Base-by-base conservation (phyloP, 1,140 invertebrate genomes). In the Magallana gigas region DNA sequence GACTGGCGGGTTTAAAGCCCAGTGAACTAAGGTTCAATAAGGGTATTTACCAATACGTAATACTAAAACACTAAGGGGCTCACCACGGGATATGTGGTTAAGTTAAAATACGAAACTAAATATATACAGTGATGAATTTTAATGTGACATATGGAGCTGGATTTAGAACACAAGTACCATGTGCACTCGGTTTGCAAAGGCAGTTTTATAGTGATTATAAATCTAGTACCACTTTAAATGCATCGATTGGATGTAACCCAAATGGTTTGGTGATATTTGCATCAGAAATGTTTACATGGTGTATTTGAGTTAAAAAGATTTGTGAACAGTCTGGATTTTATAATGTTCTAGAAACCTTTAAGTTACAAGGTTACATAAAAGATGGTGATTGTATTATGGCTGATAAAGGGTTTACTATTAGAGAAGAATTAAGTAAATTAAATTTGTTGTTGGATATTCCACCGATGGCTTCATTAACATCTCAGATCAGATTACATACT, bases 151-250 rank as follows among this genome's bases (percentile, higher is more conserved):
- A 23, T 23, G 23, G 23, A 23, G 23, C 23, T 23, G 23, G 23
- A 23, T 23, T 23, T 23, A 23, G 23, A 23, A 23, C 23, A 23
- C 23, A 23, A 23, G 23, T 23, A 23, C 84, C 86, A 71, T 58
- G 56, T 82, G 76, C 88, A 64, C 84, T 89, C 36, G 85, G 71
- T 57, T 23, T 89, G 58, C 89, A 89, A 84, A 85, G 85, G 23
- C 90, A 91, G 85, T 57, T 87, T 23, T 91, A 90, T 82, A 86
- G 84, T 87, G 89, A 91, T 58, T 91, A 91, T 76, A 88, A 90
- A n/a, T 88, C 87, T 8, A 56, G 59, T 5, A 90, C 85, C 48
- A 85, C 71, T 60, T 80, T 87, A 23, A 89, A 89, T 18, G 59
- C 57, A 7, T 62, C 87, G 5, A 82, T 87, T 83, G 88, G 86